phyloP scores from a whole-genome alignment of 2,888 invertebrate genomes.

The Agrotis exclamationis region DNA sequence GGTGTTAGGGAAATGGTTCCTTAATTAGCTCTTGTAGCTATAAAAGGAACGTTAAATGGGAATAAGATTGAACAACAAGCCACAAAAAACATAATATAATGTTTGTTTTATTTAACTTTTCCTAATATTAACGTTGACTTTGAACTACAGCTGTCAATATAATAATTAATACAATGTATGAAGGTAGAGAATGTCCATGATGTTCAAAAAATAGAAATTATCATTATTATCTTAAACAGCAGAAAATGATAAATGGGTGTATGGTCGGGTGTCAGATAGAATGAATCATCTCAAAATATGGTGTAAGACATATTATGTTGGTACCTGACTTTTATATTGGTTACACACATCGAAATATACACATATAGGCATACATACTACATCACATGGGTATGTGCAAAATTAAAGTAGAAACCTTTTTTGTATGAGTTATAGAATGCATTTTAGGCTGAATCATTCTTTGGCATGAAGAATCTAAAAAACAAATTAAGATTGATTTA shows the following conservation, averaged over 20 bases:
- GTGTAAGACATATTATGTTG: too few species aligned
- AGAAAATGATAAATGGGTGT: not conserved
- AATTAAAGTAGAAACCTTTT: too few species aligned
- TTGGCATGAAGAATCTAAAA: slow-evolving; percentile 20
- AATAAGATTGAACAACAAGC: slow-evolving; percentile 50
- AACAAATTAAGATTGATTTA: slow-evolving; percentile 29
- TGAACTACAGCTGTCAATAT: not conserved
- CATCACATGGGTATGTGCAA: too few species aligned
- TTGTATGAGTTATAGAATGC: not conserved
- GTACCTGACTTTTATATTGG: too few species aligned
- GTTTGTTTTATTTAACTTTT: slow-evolving; percentile 21
- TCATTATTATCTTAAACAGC: too few species aligned
- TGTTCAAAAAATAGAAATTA: too few species aligned
- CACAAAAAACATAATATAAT: slow-evolving; percentile 34
- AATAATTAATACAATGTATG: not conserved
- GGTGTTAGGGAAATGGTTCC: slow-evolving; percentile 61
- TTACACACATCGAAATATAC: too few species aligned
- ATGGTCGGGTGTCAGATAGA: too few species aligned
- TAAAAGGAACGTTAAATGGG: slow-evolving; percentile 58
- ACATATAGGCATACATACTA: too few species aligned
- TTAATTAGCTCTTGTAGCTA: slow-evolving; percentile 64
- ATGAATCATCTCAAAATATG: too few species aligned
- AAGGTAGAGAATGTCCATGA: too few species aligned
- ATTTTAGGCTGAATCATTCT: not conserved
- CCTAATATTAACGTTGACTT: slow-evolving; percentile 13